Base-by-base conservation (phyloP, 1,140 invertebrate genomes). In the Drosophila carrolli region DNA sequence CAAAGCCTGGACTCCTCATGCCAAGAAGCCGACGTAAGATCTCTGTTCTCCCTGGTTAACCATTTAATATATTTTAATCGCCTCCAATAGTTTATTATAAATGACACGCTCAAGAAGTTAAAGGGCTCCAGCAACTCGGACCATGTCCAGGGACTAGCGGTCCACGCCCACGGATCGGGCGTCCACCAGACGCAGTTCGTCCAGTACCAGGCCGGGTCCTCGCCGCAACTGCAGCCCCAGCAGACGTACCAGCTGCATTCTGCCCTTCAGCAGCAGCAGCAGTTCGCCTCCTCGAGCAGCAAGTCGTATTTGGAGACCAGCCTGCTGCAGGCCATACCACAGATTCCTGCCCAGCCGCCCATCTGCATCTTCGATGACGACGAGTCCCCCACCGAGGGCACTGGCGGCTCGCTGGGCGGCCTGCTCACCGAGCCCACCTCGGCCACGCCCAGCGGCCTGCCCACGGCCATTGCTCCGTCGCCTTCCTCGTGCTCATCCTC, bases 1-100 rank as follows among this genome's bases (percentile, higher is more conserved):
- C 94, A 94, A 94, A 94, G 94, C 91, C 93, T 94, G 93, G 94
- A 94, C 91, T 94, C 93, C 90, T 93, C 93, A 93, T 94, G 93
- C 93, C 93, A 94, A 92, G 94, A 94, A 93, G 94, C 93, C 93
- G 94, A 94, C 92, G 94, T 94, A 92, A 93, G 93, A 32, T 8
- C 11, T 27, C 1, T 14, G 0, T 6, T 16, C 2, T 50, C 9
- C 10, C 1, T 13, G n/a, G 46, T 48, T 44, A 37, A 61, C 51
- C 41, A 47, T 55, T 4, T 62, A 38, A 44, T 50, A 7, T 35
- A 59, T 50, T 40, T 10, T 23, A 56, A 7, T 58, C 14, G 10
- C 13, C 6, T 1, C 37, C 11, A 29, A 29, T 11, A 92, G 91
- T 91, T 92, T 73, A 92, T 92, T 54, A 91, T 92, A 84, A 92